Evolutionary conservation across 2,888 invertebrate genomes (phyloP), one percentile per base, ranked within the genome.

Genomic region (Catotricha subobsoleta): DNA sequence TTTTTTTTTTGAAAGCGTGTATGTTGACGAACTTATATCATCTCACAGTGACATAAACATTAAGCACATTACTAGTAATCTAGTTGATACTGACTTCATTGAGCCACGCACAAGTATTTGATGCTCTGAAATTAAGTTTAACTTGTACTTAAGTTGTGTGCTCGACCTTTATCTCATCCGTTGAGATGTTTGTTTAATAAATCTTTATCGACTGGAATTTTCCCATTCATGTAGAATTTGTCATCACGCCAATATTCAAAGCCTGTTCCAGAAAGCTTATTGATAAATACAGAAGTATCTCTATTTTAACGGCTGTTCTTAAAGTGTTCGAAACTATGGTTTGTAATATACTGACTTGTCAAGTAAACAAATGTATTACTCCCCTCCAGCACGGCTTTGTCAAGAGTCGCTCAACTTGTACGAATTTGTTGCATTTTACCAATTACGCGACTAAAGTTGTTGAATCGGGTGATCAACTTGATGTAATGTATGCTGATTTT

Each of bases 391-490:
- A 40, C 23, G 40, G 23, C 8, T 40, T 40, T 31, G 6, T 21
- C 3, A 19, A 12, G 9, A 27, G 25, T 8, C 30, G 31, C 5
- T 31, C 15, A 6, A 33, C 31, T 5, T 6, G 12, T 2, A 40
- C 40, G n/a, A 40, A 40, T 40, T 15, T 40, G n/a, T 5, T 40
- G 10, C 21, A 33, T 8, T 40, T 40, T 6, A 31, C 23, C 13
- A 31, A 30, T 8, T 31, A 16, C 23, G 13, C 16, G 6, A 6
- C 12, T 23, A 15, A 23, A 3, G 15, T n/a, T 10, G 18, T 40
- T 16, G 31, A 40, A 23, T 8, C 7, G 8, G 31, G 40, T 3
- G 6, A 28, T 12, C 21, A 23, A 16, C 15, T 40, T 23, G 33
- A 40, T 15, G 40, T 31, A 3, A 16, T 40, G 15, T 33, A 33